Base-by-base conservation (phyloP, 2,113 vertebrate genomes). In the Xiphorhynchus elegans region DNA sequence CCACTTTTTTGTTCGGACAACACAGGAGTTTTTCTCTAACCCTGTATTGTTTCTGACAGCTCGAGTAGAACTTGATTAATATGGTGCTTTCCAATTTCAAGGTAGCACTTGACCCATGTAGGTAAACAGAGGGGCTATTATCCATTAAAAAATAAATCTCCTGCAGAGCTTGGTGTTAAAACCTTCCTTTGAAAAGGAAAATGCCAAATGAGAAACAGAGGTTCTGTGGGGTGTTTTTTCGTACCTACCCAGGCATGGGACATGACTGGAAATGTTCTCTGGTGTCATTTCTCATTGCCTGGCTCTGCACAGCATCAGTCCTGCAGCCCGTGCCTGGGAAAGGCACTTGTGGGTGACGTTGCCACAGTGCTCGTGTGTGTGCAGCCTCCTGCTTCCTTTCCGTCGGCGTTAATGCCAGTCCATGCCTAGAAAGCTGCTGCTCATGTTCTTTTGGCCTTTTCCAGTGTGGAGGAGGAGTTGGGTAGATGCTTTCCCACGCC, bases 101-200 rank as follows among this genome's bases (percentile, higher is more conserved):
- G 95, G 96, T 96, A 92, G 68, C 85, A 92, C 79, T 96, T 95
- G 94, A 96, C 88, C 93, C 86, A 20, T 50, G 94, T 89, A 94
- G 96, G 94, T 96, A 97, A 97, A 96, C 89, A 96, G 90, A 96
- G 40, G 80, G 86, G 66, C 85, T 93, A 77, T 93, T 94, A 97
- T 84, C 39, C 95, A 74, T 96, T 94, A 79, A 94, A 95, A 97
- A 94, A 90, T 92, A 96, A 95, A 93, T 94, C 88, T 95, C 76
- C 85, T 67, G 90, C 80, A 47, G 93, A 83, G 90, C 91, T 84
- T 14, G 86, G 75, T 95, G 90, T 91, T 92, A 93, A 95, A 94
- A 78, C 72, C 76, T 86, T 81, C 66, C 90, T 95, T 84, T 86
- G 70, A 92, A 79, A 95, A 82, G 82, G 70, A 89, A 90, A 90